Evolutionary conservation across 2,888 invertebrate species (phyloP).

Genomic region (Melipona bicolor): DNA sequence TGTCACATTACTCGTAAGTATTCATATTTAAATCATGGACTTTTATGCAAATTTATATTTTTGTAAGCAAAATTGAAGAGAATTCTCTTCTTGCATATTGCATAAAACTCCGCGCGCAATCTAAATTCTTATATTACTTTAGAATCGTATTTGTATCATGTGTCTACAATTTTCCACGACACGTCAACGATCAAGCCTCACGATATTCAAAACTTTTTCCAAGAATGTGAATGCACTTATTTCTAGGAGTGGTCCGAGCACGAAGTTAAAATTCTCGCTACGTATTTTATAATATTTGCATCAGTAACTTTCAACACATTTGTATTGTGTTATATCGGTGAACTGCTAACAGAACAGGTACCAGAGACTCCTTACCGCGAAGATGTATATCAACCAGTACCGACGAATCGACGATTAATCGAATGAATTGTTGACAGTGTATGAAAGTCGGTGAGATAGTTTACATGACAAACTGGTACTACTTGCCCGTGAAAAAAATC

Average conservation of each 20-base stretch:
- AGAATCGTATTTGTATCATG: not conserved
- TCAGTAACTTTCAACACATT: slow-evolving; percentile 64
- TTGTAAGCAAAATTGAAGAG: not conserved
- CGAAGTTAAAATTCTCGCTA: slow-evolving; percentile 33
- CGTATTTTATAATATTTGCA: slow-evolving; percentile 47
- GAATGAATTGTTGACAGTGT: slow-evolving; percentile 64
- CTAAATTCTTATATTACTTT: fast-evolving
- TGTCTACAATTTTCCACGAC: not conserved
- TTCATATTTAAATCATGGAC: not conserved
- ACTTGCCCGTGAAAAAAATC: slow-evolving; percentile 65
- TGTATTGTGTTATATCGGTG: slow-evolving; percentile 63
- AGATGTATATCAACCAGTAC: too few species aligned
- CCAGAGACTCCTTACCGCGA: not conserved
- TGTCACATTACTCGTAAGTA: too few species aligned
- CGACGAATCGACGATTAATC: not conserved
- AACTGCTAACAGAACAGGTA: slow-evolving; percentile 65
- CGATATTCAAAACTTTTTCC: too few species aligned
- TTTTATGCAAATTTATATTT: not conserved
- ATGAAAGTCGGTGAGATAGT: slow-evolving; percentile 70
- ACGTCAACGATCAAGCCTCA: not conserved
- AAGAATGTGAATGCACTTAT: not conserved
- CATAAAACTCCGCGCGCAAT: not conserved
- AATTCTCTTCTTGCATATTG: not conserved
- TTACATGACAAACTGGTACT: slow-evolving; percentile 77
- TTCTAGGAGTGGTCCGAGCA: slow-evolving; percentile 60